A percentile compares a stretch with the other conserved stretches of the same genome.
Conservation (phyloP, 2,113 vertebrate genomes). For the Thamnophis sirtalis region DNA sequence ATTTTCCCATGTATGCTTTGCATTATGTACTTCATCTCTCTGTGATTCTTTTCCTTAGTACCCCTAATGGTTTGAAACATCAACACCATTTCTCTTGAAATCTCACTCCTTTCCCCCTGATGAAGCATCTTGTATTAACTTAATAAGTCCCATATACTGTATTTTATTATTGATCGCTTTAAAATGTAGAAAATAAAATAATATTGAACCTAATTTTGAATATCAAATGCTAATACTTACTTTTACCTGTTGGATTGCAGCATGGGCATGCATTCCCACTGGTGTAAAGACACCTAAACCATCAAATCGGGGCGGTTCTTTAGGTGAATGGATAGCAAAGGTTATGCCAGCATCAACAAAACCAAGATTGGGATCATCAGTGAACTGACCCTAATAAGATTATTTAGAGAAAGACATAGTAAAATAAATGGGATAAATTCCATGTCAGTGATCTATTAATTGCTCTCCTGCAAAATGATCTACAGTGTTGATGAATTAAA, state of each 20-base stretch:
- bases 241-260: constrained; percentile 69
- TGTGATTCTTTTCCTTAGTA: no score
- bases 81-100: no score
- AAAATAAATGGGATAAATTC: neutral
- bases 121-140: no score
- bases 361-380: constrained; percentile 66
- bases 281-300: constrained; percentile 67
- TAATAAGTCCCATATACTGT: no score
- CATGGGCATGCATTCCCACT: constrained; percentile 63
- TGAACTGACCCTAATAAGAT: constrained; percentile 64
- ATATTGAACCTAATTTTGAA: neutral
- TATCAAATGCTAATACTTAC: constrained; percentile 43
- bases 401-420: neutral
- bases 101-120: no score
- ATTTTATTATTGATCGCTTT: neutral
- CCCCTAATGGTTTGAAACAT: no score
- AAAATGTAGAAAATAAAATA: neutral
- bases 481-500: neutral
- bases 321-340: constrained; percentile 70
- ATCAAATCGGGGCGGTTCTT: constrained; percentile 66
- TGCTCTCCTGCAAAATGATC: neutral
- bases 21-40: no score
- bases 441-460: neutral
- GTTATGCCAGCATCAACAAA: constrained; percentile 68
- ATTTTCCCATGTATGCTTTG: no score